Conservation (phyloP, 2,888 invertebrate genomes). For the Eutolmus rufibarbis region DNA sequence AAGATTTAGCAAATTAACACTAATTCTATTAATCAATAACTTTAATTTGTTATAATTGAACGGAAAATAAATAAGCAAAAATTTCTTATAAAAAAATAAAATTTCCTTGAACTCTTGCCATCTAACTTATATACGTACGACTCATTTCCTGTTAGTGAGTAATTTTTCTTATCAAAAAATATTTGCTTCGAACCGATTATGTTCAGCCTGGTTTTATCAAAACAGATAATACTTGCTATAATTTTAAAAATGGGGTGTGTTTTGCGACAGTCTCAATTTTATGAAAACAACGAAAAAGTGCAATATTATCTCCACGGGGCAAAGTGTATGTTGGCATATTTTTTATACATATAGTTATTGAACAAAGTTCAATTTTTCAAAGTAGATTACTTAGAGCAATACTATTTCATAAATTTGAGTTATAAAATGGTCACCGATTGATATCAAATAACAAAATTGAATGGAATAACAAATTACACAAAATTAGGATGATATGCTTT, state of each 20-base stretch:
- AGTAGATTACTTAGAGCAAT: neutral
- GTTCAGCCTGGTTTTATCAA: neutral
- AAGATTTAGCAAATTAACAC: neutral
- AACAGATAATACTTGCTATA: neutral
- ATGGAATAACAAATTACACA: too few relatives aligned
- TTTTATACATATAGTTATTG: neutral
- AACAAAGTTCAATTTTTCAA: neutral
- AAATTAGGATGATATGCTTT: too few relatives aligned
- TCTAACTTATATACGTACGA: neutral
- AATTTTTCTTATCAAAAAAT: neutral
- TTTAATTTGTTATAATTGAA: neutral
- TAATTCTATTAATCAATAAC: neutral
- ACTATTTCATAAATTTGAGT: neutral
- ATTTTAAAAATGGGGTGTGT: neutral
- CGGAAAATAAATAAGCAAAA: neutral
- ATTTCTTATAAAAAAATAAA: neutral
- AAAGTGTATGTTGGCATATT: neutral
- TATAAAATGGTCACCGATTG: neutral
- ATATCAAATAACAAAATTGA: neutral
- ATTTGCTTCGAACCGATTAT: neutral
- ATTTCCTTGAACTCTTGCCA: neutral
- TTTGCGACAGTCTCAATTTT: neutral
- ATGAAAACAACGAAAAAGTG: neutral
- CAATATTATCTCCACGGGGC: neutral
- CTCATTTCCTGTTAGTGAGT: neutral